Evolutionary conservation across 2,113 vertebrate genomes (phyloP).

Genomic region (Ellobius talpinus): DNA sequence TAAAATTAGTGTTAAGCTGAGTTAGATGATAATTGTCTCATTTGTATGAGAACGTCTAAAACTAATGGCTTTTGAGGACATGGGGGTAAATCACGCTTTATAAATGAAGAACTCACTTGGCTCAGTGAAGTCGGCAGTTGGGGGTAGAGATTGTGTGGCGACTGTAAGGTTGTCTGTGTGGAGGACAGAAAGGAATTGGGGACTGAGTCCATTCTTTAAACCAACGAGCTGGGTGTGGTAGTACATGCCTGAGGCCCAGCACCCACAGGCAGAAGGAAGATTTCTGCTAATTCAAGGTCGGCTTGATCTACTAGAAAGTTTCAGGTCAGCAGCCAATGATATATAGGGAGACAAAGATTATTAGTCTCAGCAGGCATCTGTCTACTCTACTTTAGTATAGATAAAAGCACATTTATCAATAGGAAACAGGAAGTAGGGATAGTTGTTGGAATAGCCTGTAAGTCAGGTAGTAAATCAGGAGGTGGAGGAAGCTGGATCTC

Average conservation of each 20-base stretch:
- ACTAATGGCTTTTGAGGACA: constrained; percentile 25
- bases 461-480: not conserved
- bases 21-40: not conserved
- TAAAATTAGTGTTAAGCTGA: constrained; percentile 27
- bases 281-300: not conserved
- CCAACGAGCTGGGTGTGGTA: not conserved
- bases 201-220: not conserved
- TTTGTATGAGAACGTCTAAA: not conserved
- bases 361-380: not conserved
- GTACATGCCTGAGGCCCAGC: not conserved
- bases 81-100: constrained; percentile 18
- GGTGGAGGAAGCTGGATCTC: too few relatives aligned
- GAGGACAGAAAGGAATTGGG: not conserved
- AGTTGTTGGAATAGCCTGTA: not conserved
- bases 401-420: constrained; percentile 28
- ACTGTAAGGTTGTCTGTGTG: not conserved
- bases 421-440: constrained; percentile 20
- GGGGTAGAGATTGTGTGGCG: not conserved
- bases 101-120: not conserved
- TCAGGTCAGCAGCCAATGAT: not conserved
- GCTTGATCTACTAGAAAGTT: not conserved
- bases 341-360: not conserved
- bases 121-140: not conserved
- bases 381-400: not conserved
- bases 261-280: not conserved